Evolutionary conservation across 2,888 invertebrate genomes (phyloP).

Genomic region (Caenorhabditis drosophilae): DNA sequence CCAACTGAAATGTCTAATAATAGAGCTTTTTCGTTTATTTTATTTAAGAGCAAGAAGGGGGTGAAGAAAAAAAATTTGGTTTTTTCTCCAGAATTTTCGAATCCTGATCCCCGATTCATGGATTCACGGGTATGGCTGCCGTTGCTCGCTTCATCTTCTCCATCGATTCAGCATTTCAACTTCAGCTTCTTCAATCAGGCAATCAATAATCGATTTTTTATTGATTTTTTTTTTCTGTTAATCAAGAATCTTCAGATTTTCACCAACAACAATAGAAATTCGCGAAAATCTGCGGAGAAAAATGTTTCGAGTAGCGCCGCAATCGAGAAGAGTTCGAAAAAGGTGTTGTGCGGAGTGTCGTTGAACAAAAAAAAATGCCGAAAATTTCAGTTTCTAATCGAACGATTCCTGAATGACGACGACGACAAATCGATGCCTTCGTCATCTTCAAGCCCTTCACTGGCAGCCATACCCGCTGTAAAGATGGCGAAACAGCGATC

Average conservation of each 20-base stretch:
- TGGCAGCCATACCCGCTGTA: slow-evolving; percentile 40
- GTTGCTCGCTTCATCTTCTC: slow-evolving; percentile 22
- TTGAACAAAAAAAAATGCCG: neutral
- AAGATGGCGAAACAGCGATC: too few species aligned
- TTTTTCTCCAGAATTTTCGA: neutral
- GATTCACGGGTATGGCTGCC: slow-evolving; percentile 45
- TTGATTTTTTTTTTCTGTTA: too few species aligned
- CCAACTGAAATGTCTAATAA: neutral
- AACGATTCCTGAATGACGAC: slow-evolving; percentile 32
- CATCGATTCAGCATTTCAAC: slow-evolving; percentile 18
- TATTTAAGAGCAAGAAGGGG: too few species aligned
- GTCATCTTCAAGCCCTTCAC: slow-evolving; percentile 6
- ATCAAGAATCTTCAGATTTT: slow-evolving; percentile 11
- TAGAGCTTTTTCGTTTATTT: neutral
- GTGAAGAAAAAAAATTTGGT: neutral
- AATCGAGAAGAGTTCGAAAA: slow-evolving; percentile 35
- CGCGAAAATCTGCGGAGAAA: too few species aligned
- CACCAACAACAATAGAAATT: slow-evolving; percentile 24
- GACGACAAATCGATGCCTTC: slow-evolving; percentile 20
- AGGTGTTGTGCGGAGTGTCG: slow-evolving; percentile 7
- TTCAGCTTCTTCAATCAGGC: slow-evolving; percentile 20
- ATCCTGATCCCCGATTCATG: slow-evolving; percentile 7
- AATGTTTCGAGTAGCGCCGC: slow-evolving; percentile 6
- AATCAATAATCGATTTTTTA: neutral
- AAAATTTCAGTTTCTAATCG: slow-evolving; percentile 35